Evolutionary conservation across 2,797 vertebrate genomes (phyloP).

Genomic region (Pteropus rufus): DNA sequence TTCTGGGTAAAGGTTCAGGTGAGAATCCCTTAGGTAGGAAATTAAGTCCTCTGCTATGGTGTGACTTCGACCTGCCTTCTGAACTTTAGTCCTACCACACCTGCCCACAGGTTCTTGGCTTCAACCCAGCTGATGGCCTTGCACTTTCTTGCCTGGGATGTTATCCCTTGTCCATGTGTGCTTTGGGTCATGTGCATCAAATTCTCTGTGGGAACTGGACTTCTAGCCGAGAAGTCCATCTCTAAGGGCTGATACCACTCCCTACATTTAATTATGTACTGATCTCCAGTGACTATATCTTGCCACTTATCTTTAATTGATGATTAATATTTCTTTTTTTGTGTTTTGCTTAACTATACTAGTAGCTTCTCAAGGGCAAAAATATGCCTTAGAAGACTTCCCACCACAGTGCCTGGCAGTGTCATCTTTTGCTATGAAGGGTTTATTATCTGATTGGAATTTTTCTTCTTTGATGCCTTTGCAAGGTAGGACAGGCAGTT

Average conservation of each 20-base stretch:
- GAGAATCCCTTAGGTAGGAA: not conserved
- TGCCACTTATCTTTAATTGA: not conserved
- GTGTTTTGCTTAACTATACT: not conserved
- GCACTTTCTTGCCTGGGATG: too few relatives aligned
- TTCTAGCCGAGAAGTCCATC: too few relatives aligned
- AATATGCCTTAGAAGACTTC: not conserved
- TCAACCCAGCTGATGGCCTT: not conserved
- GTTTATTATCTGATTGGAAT: not conserved
- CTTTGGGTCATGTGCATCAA: accelerated
- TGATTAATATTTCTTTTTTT: not conserved
- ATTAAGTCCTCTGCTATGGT: not conserved
- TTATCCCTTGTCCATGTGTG: not conserved
- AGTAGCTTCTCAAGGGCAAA: not conserved
- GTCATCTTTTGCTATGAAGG: accelerated
- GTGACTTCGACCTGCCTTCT: not conserved
- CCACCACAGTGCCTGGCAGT: accelerated
- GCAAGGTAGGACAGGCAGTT: not conserved
- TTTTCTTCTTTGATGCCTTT: not conserved
- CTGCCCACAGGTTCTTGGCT: not conserved
- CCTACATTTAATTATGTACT: not conserved
- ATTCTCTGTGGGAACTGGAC: not conserved
- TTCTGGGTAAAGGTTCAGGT: not conserved
- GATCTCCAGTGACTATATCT: not conserved
- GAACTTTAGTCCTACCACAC: not conserved
- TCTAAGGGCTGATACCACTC: not conserved